Conservation (phyloP, 2,797 vertebrate species). For the Saguinus oedipus region DNA sequence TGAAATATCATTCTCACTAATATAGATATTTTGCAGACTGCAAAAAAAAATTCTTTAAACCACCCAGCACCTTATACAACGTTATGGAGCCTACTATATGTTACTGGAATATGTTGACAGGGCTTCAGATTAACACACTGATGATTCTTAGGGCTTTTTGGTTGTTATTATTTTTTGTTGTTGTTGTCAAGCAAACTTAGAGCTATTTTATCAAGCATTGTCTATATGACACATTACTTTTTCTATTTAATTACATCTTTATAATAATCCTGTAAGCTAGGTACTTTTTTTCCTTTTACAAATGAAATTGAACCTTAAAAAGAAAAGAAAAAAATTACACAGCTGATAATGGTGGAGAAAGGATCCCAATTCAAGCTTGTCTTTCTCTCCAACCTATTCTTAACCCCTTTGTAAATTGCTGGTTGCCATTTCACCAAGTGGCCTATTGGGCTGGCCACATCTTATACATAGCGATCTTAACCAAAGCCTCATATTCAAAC, state of each 20-base stretch:
- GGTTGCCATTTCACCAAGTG: background rate
- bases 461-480: background rate
- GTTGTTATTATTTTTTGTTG: no score
- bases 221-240: background rate
- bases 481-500: background rate
- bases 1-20: background rate
- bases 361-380: background rate
- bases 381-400: background rate
- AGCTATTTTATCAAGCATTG: background rate
- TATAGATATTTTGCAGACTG: background rate
- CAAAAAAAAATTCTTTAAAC: background rate
- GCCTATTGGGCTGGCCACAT: background rate
- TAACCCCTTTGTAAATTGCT: background rate
- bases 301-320: background rate
- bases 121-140: background rate
- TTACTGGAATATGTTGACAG: background rate
- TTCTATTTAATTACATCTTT: background rate
- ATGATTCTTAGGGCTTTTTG: background rate
- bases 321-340: background rate
- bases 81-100: no score
- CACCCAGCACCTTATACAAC: background rate
- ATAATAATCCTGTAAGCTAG: background rate
- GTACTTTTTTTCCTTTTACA: background rate
- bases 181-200: no score
- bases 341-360: background rate